Evolutionary conservation across 1,140 invertebrate species (phyloP), one percentile per base, ranked within the genome.

Genomic region (Amphibalanus amphitrite): DNA sequence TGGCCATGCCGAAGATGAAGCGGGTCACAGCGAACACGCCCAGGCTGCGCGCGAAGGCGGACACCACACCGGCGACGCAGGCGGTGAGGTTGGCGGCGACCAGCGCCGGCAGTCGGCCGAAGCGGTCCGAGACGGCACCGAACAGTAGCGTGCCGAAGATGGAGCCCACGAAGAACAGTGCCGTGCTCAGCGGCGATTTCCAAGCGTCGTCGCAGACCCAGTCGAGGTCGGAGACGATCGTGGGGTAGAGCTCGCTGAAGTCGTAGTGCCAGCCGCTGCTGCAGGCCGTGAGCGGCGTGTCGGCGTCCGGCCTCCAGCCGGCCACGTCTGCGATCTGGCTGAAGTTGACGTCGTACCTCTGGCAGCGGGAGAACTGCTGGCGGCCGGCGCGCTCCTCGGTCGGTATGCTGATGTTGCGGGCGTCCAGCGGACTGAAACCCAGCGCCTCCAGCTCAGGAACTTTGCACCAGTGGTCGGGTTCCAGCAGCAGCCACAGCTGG

Each of bases 141-240:
- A 93, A 92, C 25, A 92, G 82, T 26, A 93, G 79, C 4, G 90
- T 90, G 6, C 91, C 91, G 0, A 91, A 84, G 72, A 92, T 92
- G n/a, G 90, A 90, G 4, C 91, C 91, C 71, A 89, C 82, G 79
- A 92, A 93, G 81, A 93, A 93, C 69, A 92, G 84, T 0, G 90
- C 87, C 77, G 92, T 89, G 0, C 90, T 86, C 13, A 87, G 83
- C 0, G 87, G 87, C 0, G 89, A 85, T 64, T 89, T 77, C 30
- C 87, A 86, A 67, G 86, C 86, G 71, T 90, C 82, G 6, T 91
- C 89, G 77, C 91, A 93, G n/a, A 92, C 90, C 90, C 90, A 93
- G 76, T 89, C 85, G 75, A 89, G 79, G 73, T 81, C 75, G 17
- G 80, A 81, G 4, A 81, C 79, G 26, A 81, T 76, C 17, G 81